Evolutionary conservation across 2,888 invertebrate species (phyloP).

Genomic region (Galerucella nymphaeae): DNA sequence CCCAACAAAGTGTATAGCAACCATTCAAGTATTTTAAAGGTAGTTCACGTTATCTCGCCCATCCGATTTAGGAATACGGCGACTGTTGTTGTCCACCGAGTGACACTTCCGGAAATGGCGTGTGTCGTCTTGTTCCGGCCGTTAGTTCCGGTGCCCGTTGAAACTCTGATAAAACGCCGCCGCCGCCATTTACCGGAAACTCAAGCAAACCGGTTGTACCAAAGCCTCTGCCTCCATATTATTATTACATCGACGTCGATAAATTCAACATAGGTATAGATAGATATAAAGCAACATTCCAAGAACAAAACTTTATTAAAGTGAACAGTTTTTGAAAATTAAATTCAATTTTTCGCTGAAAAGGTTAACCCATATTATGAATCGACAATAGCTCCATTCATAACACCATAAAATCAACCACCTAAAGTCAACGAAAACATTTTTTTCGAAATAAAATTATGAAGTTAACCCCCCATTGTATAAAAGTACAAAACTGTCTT

Average conservation of each 20-base stretch:
- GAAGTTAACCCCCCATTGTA: conserved; percentile 28
- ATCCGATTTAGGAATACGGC: conserved; percentile 12
- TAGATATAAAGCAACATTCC: no score
- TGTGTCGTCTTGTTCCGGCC: conserved; percentile 66
- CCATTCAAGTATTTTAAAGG: conserved; percentile 24
- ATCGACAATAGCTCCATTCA: conserved; percentile 11
- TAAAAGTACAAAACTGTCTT: conserved; percentile 22
- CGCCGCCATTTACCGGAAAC: conserved; percentile 32
- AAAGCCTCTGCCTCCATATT: conserved; percentile 18
- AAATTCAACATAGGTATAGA: no score
- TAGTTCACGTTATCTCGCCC: conserved; percentile 35
- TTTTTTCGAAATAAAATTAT: conserved; percentile 26
- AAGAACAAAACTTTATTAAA: no score
- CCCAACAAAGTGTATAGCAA: neutral
- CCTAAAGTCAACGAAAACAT: conserved; percentile 41
- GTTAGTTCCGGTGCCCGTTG: conserved; percentile 64
- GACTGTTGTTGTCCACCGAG: conserved; percentile 55
- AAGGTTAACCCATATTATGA: no score
- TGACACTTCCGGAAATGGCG: conserved; percentile 66
- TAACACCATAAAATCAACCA: conserved; percentile 15
- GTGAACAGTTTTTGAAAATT: no score
- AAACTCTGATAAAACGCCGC: conserved; percentile 59
- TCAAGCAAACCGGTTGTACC: conserved; percentile 26
- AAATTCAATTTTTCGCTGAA: neutral
- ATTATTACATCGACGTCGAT: neutral